Conservation (phyloP, 1,140 invertebrate genomes). For the Hermetia illucens region DNA sequence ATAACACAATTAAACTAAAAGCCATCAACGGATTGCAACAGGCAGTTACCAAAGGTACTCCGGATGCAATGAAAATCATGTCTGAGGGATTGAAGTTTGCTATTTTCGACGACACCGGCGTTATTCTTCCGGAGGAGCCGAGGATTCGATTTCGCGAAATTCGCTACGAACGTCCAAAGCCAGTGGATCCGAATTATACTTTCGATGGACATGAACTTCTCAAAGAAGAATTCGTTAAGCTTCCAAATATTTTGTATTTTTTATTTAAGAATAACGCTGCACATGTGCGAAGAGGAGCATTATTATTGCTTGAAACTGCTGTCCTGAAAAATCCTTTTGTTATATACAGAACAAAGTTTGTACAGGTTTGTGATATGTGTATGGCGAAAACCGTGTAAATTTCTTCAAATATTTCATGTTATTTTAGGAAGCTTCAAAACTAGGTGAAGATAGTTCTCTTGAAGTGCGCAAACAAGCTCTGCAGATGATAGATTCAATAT, state of each 20-base stretch:
- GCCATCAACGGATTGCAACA: conserved; percentile 19
- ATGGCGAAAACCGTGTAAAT: neutral
- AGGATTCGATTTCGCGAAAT: conserved; percentile 13
- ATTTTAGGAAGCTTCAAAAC: conserved; percentile 8
- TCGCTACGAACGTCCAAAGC: conserved; percentile 13
- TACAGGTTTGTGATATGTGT: conserved; percentile 8
- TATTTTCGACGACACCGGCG: conserved; percentile 13
- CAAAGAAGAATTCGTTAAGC: conserved; percentile 12
- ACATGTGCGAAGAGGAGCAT: conserved; percentile 15
- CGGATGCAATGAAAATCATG: conserved; percentile 18
- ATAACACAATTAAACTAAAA: conserved; percentile 21
- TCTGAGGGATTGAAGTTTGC: conserved; percentile 18
- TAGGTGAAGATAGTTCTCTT: conserved; percentile 15
- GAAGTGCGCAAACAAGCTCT: conserved; percentile 20
- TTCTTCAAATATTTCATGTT: neutral
- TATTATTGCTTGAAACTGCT: conserved; percentile 20
- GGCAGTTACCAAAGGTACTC: conserved; percentile 18
- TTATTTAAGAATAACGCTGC: conserved; percentile 15
- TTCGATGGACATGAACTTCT: conserved; percentile 19
- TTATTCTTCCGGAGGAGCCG: conserved; percentile 8
- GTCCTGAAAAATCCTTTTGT: conserved; percentile 19
- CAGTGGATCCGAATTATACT: conserved; percentile 13
- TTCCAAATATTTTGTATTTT: conserved; percentile 17
- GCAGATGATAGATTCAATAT: conserved; percentile 15
- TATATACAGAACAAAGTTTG: conserved; percentile 25